Base-by-base conservation (phyloP, 2,797 vertebrate genomes). In the Parotocinclus haroldoi region DNA sequence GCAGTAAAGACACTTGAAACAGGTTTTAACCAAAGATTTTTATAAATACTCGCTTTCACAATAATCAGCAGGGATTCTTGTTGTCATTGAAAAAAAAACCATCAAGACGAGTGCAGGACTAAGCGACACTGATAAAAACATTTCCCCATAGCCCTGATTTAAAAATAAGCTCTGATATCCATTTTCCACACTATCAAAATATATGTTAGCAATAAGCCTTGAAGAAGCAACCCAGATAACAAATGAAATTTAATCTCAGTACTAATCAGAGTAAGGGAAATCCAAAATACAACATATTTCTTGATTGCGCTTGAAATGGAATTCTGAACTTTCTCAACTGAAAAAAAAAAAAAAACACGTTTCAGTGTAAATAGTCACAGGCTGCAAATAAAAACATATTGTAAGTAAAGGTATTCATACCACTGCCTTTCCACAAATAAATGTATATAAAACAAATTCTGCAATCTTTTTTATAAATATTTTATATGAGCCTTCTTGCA, bases 31-130 rank as follows among this genome's bases (percentile, higher is more conserved):
- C 88, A 89, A 90, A 82, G 77, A 86, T 19, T 51, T 66, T 88
- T 88, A 90, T 88, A 89, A 91, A 91, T 87, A 91, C 81, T 87
- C 79, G n/a, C n/a, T n/a, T 82, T 76, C 64, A 89, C 86, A 88
- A 85, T 83, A 89, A 86, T 87, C 88, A 89, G 84, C 79, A 83
- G 81, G 82, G 83, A 85, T 85, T n/a, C 83, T 87, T 84, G 76
- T 78, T 77, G 57, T 77, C 82, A 75, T 84, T 81, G 66, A 58
- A 78, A 82, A 83, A 76, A 61, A 59, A n/a, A n/a, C n/a, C n/a
- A n/a, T n/a, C n/a, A n/a, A n/a, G n/a, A n/a, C n/a, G 78, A 85
- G 78, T 85, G 81, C 79, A 82, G 85, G 81, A 88, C 85, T 85
- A 84, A 85, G 82, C 84, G 80, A 88, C 84, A 69, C 39, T 72